These are phyloP conservation scores for Drosophila ercepeae DNA, from an alignment of 1,140 invertebrate species.

Conservation along the genomic window DNA sequence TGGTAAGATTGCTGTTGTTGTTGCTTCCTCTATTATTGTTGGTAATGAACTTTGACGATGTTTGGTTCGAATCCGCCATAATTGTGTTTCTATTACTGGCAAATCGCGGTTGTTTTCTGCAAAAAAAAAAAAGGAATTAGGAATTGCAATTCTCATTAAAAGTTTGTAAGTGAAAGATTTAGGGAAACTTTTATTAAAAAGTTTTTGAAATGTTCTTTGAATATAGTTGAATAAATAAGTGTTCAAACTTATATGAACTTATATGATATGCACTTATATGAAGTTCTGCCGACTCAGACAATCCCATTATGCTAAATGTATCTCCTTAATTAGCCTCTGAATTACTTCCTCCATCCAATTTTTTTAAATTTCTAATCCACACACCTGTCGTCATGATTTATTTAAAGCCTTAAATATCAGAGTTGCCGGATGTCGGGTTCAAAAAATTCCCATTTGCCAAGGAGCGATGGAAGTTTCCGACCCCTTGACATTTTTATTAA, in stretches of 20 bases:
- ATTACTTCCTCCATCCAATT: too few species aligned
- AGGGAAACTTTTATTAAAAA: not conserved
- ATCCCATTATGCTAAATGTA: not conserved
- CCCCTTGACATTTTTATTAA: conserved; percentile 38
- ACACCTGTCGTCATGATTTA: conserved; percentile 34
- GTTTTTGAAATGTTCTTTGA: not conserved
- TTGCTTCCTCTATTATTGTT: conserved; percentile 24
- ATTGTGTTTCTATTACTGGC: conserved; percentile 47
- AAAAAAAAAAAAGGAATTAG: conserved; percentile 16
- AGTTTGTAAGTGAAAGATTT: conserved; percentile 15
- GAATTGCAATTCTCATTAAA: conserved; percentile 33
- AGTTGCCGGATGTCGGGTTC: not conserved
- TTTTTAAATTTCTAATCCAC: conserved; percentile 17
- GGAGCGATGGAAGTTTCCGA: conserved; percentile 3
- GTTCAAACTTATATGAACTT: not conserved
- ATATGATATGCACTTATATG: too few species aligned
- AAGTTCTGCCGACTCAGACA: too few species aligned
- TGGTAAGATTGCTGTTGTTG: conserved; percentile 6
- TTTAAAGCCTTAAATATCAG: conserved; percentile 20
- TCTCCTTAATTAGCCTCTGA: not conserved
- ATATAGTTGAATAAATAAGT: too few species aligned
- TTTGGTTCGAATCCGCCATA: conserved; percentile 55
- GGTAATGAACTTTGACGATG: conserved; percentile 46
- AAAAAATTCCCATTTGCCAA: conserved; percentile 2
- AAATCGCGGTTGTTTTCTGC: conserved; percentile 50